Conservation (phyloP, 2,113 vertebrate species). For the Uropsilus gracilis region DNA sequence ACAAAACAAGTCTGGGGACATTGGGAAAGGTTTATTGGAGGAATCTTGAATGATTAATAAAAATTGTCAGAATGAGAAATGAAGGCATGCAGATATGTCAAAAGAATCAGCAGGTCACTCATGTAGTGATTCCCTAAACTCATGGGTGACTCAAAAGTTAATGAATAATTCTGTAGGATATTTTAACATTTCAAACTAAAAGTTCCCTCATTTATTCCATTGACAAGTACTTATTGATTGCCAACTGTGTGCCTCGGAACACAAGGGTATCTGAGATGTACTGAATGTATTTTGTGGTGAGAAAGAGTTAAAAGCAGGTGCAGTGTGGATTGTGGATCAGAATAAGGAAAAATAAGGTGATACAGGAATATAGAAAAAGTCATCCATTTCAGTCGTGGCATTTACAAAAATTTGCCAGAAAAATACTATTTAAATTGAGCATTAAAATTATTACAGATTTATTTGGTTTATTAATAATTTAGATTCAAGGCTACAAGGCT, state of each 20-base stretch:
- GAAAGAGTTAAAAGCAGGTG: neutral
- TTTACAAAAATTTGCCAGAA: neutral
- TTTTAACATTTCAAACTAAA: neutral
- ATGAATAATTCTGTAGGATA: slow-evolving; percentile 53
- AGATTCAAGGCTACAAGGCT: neutral
- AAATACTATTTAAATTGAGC: neutral
- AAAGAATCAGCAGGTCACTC: neutral
- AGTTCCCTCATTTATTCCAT: neutral
- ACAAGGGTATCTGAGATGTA: neutral
- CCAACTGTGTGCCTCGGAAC: no score
- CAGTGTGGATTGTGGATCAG: rapidly evolving
- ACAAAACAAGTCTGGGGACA: neutral
- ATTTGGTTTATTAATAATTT: neutral
- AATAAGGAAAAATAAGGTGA: rapidly evolving
- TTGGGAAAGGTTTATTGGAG: neutral
- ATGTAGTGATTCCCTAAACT: neutral
- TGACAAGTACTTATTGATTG: slow-evolving; percentile 54
- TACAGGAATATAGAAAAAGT: rapidly evolving
- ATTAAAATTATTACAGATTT: neutral
- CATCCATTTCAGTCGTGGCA: rapidly evolving
- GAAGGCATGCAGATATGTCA: neutral
- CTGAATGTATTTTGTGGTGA: neutral
- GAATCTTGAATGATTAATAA: neutral
- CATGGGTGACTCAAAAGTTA: slow-evolving; percentile 41
- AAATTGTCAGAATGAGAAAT: neutral